A percentile compares a stretch with the other conserved stretches of the same genome.
Conservation (phyloP, 1,140 invertebrate genomes). For the Fragariocoptes setiger region DNA sequence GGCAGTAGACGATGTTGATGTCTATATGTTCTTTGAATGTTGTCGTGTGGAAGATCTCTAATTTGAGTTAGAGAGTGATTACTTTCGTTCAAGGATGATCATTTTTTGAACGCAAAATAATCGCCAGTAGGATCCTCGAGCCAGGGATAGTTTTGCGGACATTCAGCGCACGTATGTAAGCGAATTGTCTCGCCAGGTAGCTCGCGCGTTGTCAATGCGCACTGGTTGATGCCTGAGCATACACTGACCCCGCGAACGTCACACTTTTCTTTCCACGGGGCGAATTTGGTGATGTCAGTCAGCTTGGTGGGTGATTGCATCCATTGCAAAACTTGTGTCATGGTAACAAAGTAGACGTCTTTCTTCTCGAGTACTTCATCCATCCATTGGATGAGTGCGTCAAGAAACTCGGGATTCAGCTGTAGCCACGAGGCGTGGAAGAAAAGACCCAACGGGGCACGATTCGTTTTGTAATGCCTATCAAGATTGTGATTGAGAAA, state of each 20-base stretch:
- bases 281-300: slow-evolving; percentile 50
- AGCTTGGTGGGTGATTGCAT: slow-evolving; percentile 79
- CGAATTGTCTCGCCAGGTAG: slow-evolving; percentile 62
- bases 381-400: slow-evolving; percentile 73
- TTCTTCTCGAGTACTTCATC: slow-evolving; percentile 57
- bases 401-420: slow-evolving; percentile 68
- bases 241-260: slow-evolving; percentile 69
- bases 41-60: too few relatives aligned
- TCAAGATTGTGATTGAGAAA: slow-evolving; percentile 86
- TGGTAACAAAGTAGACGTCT: slow-evolving; percentile 86
- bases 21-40: too few relatives aligned
- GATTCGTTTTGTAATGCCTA: slow-evolving; percentile 68
- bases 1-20: too few relatives aligned
- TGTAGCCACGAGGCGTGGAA: slow-evolving; percentile 86
- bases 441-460: slow-evolving; percentile 64
- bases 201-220: slow-evolving; percentile 54
- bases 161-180: slow-evolving; percentile 77
- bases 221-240: slow-evolving; percentile 63
- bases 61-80: too few relatives aligned
- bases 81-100: too few relatives aligned
- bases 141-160: slow-evolving; percentile 81
- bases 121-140: slow-evolving; percentile 72
- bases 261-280: slow-evolving; percentile 79
- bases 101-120: slow-evolving; percentile 31
- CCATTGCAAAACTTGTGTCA: slow-evolving; percentile 86